Conservation (phyloP, 2,797 vertebrate genomes). For the Propithecus perrieri region DNA sequence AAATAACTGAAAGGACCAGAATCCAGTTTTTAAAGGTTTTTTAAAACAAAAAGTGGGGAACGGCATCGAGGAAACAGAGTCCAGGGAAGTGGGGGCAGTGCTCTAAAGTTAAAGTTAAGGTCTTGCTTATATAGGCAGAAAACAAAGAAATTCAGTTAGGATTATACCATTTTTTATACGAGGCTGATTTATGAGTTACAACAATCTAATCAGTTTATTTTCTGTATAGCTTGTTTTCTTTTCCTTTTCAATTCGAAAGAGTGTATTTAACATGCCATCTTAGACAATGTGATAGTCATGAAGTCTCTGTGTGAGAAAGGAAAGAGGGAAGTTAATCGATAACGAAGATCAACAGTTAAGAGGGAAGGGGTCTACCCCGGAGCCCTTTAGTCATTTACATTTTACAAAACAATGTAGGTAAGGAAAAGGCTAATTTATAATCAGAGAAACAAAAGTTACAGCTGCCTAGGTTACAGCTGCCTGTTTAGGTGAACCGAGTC, state of each 20-base stretch:
- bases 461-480: too few species aligned
- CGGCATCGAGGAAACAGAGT: neutral
- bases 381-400: neutral
- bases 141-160: neutral
- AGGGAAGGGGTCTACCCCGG: neutral
- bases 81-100: neutral
- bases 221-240: neutral
- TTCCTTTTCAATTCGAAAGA: neutral
- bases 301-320: neutral
- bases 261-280: neutral
- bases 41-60: neutral
- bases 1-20: neutral
- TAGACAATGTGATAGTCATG: neutral
- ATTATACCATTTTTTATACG: neutral
- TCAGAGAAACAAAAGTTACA: too few species aligned
- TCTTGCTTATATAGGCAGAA: neutral
- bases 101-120: neutral
- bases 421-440: too few species aligned
- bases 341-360: neutral
- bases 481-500: too few species aligned
- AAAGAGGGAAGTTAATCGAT: neutral
- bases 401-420: neutral
- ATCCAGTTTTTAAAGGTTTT: neutral
- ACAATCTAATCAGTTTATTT: neutral
- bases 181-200: neutral